Conservation (phyloP, 1,140 invertebrate genomes). For the Neodiprion virginianus region DNA sequence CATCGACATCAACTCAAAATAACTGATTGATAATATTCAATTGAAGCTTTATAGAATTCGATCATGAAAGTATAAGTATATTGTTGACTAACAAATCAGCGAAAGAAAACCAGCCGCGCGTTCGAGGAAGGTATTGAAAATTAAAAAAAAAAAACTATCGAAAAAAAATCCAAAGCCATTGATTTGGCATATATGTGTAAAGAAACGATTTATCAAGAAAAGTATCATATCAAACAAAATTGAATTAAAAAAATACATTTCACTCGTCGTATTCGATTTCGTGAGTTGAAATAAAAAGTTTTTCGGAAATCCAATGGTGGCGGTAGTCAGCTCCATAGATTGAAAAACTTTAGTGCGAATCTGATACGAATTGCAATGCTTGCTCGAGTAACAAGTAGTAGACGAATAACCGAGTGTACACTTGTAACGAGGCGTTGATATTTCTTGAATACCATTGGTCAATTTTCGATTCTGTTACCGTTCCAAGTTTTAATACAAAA, state of each 20-base stretch:
- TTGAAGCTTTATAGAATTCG: no score
- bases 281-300: background rate
- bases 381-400: background rate
- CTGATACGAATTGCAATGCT: background rate
- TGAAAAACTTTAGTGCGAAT: background rate
- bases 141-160: background rate
- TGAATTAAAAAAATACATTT: background rate
- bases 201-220: no score
- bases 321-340: background rate
- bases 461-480: conserved; percentile 23
- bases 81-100: no score
- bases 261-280: background rate
- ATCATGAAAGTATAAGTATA: no score
- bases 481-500: background rate
- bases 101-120: no score
- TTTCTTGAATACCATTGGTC: conserved; percentile 15
- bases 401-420: background rate
- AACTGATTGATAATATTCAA: background rate
- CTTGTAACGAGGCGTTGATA: conserved; percentile 18
- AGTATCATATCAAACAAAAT: background rate
- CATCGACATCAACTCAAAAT: background rate
- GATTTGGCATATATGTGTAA: background rate
- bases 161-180: background rate
- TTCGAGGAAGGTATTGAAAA: background rate
- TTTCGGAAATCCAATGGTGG: background rate